Percentiles rank a stretch among this genome's conserved stretches.
phyloP scores from a whole-genome alignment of 2,888 invertebrate species.

The Thalpophila matura region DNA sequence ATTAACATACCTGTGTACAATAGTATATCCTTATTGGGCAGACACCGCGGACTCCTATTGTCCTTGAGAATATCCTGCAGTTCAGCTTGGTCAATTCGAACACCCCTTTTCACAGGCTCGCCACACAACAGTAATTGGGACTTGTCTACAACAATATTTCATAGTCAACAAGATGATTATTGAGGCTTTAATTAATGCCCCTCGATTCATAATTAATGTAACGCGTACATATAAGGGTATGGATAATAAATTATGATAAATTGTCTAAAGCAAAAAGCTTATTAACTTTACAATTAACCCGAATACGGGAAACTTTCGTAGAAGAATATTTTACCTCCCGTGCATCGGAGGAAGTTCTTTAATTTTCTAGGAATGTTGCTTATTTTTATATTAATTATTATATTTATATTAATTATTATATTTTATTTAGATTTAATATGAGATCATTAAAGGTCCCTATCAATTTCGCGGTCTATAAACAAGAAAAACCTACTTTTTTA shows the following conservation, averaged over 20 bases:
- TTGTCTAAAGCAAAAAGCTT: conserved; percentile 14
- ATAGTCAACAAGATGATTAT: conserved; percentile 9
- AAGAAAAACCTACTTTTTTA: no score
- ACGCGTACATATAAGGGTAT: conserved; percentile 23
- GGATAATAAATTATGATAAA: conserved; percentile 21
- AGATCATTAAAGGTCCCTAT: no score
- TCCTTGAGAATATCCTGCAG: conserved; percentile 87
- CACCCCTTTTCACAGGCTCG: conserved; percentile 90
- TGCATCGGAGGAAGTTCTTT: not conserved
- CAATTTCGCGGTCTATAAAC: no score
- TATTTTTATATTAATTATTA: not conserved
- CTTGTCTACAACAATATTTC: conserved; percentile 88
- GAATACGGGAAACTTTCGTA: conserved; percentile 7
- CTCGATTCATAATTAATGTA: conserved; percentile 27
- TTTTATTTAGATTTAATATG: no score
- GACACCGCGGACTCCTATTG: conserved; percentile 92
- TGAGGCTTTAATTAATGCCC: conserved; percentile 2
- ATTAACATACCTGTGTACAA: conserved; percentile 91
- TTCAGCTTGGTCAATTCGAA: conserved; percentile 87
- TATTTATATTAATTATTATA: no score
- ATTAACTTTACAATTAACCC: conserved; percentile 16
- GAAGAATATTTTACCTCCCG: conserved; percentile 21
- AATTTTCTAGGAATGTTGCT: not conserved
- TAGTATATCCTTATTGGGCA: conserved; percentile 93
- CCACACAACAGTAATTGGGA: conserved; percentile 93